Evolutionary conservation across 2,797 vertebrate genomes (phyloP), one percentile per base, ranked within the genome.

Genomic region (Sitta carolinensis): DNA sequence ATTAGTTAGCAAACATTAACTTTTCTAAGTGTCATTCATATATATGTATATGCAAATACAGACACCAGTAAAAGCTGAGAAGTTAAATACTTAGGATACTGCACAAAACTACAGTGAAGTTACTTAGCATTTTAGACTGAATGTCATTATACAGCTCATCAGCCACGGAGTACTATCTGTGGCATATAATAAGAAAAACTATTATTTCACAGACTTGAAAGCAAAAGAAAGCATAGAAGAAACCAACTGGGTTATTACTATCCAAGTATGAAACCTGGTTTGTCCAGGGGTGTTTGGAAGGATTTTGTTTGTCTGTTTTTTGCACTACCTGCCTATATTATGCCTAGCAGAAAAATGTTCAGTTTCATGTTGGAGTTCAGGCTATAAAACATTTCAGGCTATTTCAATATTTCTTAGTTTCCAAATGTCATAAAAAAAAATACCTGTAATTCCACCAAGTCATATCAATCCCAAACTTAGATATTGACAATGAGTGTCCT

Each of bases 1-100:
- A 96, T 97, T 95, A 90, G 42, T 96, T 96, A 94, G 94, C 95
- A 96, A 95, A 89, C 94, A 97, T 96, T 96, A 96, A 97, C 96
- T 96, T 96, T 90, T 94, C 69, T 5, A 95, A 61, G 84, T 92
- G 94, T 86, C 93, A 94, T 82, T 95, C 80, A 74, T 29, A 51
- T 20, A 89, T n/a, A 51, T 5, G 43, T 42, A 93, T 51, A 88
- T 89, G 93, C 86, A 95, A 92, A 95, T 87, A 52, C 78, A 95
- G 52, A 50, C 13, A 73, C 27, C 68, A 67, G 19, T 52, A 89
- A 87, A 90, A 87, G 61, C 45, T 68, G 27, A 57, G 48, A 90
- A 63, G 16, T 91, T 84, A 81, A 93, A 78, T 61, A 73, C 50
- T 79, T 86, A 79, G 59, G 61, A 84, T 47, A 34, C 20, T 54